Base-by-base conservation (phyloP, 2,797 vertebrate species). In the Otus scops region DNA sequence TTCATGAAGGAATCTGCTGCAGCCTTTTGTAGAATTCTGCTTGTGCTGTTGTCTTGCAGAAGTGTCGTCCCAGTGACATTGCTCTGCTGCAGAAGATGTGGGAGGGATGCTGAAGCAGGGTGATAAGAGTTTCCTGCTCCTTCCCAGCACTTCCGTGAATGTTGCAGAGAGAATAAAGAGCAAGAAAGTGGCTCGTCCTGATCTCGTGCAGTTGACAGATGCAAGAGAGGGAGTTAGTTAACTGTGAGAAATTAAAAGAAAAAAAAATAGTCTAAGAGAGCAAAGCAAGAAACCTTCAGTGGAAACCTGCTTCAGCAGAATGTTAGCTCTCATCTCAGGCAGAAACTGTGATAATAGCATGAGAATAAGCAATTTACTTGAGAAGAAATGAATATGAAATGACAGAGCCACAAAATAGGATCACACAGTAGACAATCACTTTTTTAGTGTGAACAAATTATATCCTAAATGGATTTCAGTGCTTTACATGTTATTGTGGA, bases 41-140 rank as follows among this genome's bases (percentile, higher is more conserved):
- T 60, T 92, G 14, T 48, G 23, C 28, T 76, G 7, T 38, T 79
- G 8, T 89, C 30, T 65, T 82, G 56, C 43, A 43, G 13, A 34
- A 38, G 11, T 45, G 12, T 45, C 0, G 0, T 9, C 26, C 23
- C 16, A 45, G 9, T 61, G 51, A 59, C 6, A 5, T 39, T 2
- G 9, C 36, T 70, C 8, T 75, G 61, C 24, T 0, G 0, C 32
- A 70, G 36, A 19, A 48, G 57, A 43, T 0, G 0, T 4, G 3
- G 1, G 2, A 23, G 13, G 15, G 13, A 50, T 8, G 2, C n/a
- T 59, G 30, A 69, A 79, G 30, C 4, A 22, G 10, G 22, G 53
- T 53, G 21, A 47, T 28, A 34, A 34, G 24, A 11, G 11, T 32
- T 77, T 74, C 13, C 1, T 9, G 10, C 32, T 68, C 13, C 12